phyloP scores from a whole-genome alignment of 2,113 vertebrate species.

The Machaerirhynchus nigripectus region DNA sequence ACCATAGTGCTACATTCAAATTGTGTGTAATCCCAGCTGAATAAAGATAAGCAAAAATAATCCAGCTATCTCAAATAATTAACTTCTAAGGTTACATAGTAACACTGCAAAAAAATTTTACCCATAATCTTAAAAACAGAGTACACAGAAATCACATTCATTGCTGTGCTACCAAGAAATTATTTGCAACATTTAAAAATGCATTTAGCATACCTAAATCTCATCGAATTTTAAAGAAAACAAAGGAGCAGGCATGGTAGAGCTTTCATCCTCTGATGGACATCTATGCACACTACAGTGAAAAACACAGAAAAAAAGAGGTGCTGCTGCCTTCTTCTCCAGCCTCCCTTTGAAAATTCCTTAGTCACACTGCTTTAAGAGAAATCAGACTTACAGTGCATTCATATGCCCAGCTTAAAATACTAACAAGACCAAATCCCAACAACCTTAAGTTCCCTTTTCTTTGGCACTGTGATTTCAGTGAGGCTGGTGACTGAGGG shows the following conservation, averaged over 20 bases:
- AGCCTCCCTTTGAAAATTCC: not conserved
- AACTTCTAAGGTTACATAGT: constrained; percentile 64
- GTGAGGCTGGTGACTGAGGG: not conserved
- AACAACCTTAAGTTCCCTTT: not conserved
- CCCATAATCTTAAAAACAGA: constrained; percentile 27
- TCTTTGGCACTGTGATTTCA: not conserved
- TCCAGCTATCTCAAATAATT: constrained; percentile 72
- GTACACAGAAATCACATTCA: not conserved
- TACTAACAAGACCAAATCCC: not conserved
- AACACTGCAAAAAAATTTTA: constrained; percentile 48
- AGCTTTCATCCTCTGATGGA: not conserved
- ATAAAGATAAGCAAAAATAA: constrained; percentile 74
- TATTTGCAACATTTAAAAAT: not conserved
- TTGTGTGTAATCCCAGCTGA: constrained; percentile 56
- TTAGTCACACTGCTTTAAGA: not conserved
- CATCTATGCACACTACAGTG: not conserved
- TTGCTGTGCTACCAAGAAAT: not conserved
- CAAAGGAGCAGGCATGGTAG: not conserved
- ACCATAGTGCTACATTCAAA: constrained; percentile 62
- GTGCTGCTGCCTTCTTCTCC: not conserved
- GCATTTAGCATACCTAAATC: not conserved
- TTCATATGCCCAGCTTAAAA: not conserved
- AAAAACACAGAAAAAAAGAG: not conserved
- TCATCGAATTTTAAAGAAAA: not conserved
- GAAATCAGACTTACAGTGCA: not conserved